Conservation (phyloP, 2,888 invertebrate genomes). For the Octonoba sinensis region DNA sequence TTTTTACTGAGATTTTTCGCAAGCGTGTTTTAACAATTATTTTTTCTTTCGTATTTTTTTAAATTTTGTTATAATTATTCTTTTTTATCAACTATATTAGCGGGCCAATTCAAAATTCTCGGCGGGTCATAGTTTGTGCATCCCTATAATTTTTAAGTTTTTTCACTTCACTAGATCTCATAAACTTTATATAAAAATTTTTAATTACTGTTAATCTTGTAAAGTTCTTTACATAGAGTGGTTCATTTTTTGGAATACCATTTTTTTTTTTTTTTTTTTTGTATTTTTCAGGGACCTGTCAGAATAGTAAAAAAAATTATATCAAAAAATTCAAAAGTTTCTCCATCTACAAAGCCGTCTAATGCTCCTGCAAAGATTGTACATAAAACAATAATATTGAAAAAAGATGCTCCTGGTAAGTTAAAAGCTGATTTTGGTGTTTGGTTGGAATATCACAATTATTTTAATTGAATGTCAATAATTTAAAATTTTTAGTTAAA, state of each 20-base stretch:
- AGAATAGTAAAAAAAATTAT: slow-evolving; percentile 47
- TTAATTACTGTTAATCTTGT: background rate
- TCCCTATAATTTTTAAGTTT: too few species aligned
- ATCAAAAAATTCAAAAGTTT: slow-evolving; percentile 25
- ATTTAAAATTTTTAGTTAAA: too few species aligned
- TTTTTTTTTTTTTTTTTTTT: background rate
- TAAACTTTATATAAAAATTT: background rate
- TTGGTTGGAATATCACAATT: too few species aligned
- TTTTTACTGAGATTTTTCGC: too few species aligned
- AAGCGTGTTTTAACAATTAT: too few species aligned
- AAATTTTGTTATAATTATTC: too few species aligned
- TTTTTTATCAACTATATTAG: too few species aligned
- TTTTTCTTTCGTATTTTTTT: too few species aligned
- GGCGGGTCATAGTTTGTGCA: too few species aligned
- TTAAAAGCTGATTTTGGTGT: background rate
- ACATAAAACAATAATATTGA: slow-evolving; percentile 37
- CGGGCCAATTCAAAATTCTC: too few species aligned
- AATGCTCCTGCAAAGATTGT: slow-evolving; percentile 41
- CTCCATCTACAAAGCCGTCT: slow-evolving; percentile 16
- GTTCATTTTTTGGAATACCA: background rate
- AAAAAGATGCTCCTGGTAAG: slow-evolving; percentile 46
- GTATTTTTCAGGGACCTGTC: slow-evolving; percentile 33
- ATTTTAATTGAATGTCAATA: too few species aligned
- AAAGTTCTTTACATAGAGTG: background rate
- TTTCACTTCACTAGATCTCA: background rate